These are phyloP conservation scores for Pteronotus mesoamericanus DNA, from an alignment of 2,797 vertebrate species.

Conservation along the genomic window DNA sequence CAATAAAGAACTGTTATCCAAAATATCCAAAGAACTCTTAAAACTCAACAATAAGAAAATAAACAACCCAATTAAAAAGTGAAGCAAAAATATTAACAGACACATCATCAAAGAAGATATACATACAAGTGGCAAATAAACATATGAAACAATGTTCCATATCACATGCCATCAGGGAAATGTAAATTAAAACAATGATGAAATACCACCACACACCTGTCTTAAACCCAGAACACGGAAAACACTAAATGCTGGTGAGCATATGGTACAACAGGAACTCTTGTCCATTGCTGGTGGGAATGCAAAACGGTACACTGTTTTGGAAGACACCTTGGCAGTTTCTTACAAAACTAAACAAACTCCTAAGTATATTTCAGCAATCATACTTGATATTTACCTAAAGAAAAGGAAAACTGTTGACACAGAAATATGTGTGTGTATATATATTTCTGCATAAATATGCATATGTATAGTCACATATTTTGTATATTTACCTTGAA, in stretches of 20 bases:
- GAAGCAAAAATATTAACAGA: background rate
- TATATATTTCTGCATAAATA: no score
- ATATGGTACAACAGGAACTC: background rate
- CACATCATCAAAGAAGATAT: background rate
- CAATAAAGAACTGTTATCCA: background rate
- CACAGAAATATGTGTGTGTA: background rate
- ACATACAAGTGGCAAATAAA: background rate
- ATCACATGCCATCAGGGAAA: background rate
- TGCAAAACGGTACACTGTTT: background rate
- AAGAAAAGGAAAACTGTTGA: background rate
- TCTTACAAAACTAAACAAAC: no score
- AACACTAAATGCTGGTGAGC: background rate
- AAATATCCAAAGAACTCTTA: background rate
- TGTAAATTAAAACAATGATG: background rate
- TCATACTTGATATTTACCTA: background rate
- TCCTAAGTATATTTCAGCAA: background rate
- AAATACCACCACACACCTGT: background rate
- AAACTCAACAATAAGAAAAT: background rate
- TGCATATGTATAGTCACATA: no score
- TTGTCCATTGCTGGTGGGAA: background rate
- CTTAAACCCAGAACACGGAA: background rate
- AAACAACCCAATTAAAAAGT: background rate
- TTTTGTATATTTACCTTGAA: background rate
- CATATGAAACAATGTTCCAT: background rate
- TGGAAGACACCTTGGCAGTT: background rate